phyloP scores from a whole-genome alignment of 2,113 vertebrate species.

The Phylloscopus whistleri region DNA sequence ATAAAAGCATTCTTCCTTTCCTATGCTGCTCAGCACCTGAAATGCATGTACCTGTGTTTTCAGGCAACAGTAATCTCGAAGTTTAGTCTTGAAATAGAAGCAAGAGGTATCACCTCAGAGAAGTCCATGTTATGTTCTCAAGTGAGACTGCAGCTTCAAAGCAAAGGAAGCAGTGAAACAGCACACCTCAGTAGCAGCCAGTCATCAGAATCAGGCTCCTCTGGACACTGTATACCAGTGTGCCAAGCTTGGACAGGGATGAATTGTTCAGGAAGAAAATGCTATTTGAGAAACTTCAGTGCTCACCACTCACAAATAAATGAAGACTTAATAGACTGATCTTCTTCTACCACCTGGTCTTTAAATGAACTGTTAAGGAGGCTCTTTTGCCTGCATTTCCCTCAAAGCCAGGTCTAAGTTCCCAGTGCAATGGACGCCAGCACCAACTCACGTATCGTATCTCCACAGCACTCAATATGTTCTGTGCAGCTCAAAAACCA shows the following conservation, averaged over 20 bases:
- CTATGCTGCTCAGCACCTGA: background rate
- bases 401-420: background rate
- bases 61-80: background rate
- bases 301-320: background rate
- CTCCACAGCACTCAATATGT: background rate
- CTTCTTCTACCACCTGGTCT: background rate
- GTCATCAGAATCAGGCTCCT: background rate
- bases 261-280: background rate
- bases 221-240: background rate
- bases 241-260: background rate
- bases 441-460: fast-evolving
- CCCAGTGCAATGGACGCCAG: background rate
- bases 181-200: background rate
- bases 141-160: background rate
- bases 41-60: background rate
- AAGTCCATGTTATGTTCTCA: background rate
- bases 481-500: background rate
- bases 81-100: background rate
- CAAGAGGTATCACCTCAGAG: background rate
- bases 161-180: background rate
- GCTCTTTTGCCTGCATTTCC: background rate
- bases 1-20: background rate
- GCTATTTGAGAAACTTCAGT: background rate
- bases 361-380: background rate
- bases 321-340: background rate